These are phyloP conservation scores for Rambutsinella grinnellia DNA, from an alignment of 2,888 invertebrate species.

Conservation along the genomic window DNA sequence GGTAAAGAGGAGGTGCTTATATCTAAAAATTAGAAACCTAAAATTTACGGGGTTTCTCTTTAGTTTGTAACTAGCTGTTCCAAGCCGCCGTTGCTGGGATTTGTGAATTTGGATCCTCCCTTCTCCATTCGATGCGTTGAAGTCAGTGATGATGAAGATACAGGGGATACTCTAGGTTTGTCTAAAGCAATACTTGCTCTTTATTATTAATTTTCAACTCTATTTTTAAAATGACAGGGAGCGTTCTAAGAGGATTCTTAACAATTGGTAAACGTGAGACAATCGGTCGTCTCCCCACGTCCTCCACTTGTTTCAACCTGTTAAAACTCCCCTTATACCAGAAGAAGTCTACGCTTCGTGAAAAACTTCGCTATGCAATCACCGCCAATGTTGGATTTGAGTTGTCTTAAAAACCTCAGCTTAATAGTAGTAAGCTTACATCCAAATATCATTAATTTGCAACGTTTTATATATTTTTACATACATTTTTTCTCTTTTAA, in stretches of 20 bases:
- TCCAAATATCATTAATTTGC: too few relatives aligned
- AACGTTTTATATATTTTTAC: too few relatives aligned
- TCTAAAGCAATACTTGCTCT: too few relatives aligned
- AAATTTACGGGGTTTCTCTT: not conserved
- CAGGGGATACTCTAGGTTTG: constrained; percentile 85
- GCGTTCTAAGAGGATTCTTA: constrained; percentile 97
- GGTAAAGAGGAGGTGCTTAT: too few relatives aligned
- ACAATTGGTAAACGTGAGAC: constrained; percentile 96
- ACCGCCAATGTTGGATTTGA: constrained; percentile 99
- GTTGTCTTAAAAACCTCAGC: constrained; percentile 84
- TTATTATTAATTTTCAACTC: not conserved
- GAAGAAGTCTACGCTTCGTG: constrained; percentile 92
- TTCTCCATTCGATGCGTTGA: constrained; percentile 99
- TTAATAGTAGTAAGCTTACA: too few relatives aligned
- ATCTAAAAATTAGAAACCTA: too few relatives aligned
- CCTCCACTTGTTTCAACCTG: constrained; percentile 98
- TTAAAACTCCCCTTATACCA: constrained; percentile 98
- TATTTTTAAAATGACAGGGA: constrained; percentile 74
- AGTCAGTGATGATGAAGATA: constrained; percentile 97
- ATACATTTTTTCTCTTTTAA: not conserved
- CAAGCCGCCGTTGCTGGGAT: constrained; percentile 95
- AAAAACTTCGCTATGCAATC: constrained; percentile 97
- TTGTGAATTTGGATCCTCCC: constrained; percentile 95
- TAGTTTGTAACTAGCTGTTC: constrained; percentile 96
- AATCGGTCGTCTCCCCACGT: constrained; percentile 95